Conservation (phyloP, 1,140 invertebrate species). For the Tyrophagus putrescentiae region DNA sequence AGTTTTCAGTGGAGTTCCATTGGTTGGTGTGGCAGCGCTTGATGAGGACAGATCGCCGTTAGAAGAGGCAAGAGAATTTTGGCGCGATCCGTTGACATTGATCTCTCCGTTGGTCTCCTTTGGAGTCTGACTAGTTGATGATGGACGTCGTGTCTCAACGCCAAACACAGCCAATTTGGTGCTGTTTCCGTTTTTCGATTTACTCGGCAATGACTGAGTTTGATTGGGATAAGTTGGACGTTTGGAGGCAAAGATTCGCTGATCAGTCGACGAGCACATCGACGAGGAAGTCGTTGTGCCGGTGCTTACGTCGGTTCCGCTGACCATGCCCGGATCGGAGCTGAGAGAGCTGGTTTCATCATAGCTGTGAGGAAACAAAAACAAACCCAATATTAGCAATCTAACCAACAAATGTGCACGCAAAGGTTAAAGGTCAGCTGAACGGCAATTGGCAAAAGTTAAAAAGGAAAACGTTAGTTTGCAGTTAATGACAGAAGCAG, state of each 20-base stretch:
- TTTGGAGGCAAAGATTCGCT: neutral
- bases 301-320: conserved; percentile 14
- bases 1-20: neutral
- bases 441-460: too few species aligned
- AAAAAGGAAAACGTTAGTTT: too few species aligned
- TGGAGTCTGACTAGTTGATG: neutral
- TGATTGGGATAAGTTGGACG: neutral
- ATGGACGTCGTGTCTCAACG: neutral
- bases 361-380: conserved; percentile 6
- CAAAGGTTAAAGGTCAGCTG: too few species aligned
- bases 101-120: neutral
- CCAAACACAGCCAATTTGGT: neutral
- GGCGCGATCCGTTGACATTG: neutral
- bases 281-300: conserved; percentile 17
- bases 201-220: neutral
- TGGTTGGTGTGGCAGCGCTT: neutral
- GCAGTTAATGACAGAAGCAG: too few species aligned
- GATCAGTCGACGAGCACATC: conserved; percentile 7
- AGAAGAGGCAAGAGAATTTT: neutral
- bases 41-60: neutral
- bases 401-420: too few species aligned
- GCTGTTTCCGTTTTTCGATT: neutral
- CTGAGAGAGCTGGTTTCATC: conserved; percentile 20
- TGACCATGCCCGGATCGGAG: conserved; percentile 14
- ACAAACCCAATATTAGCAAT: neutral